Conservation (phyloP, 2,113 vertebrate genomes). For the Camelus bactrianus region DNA sequence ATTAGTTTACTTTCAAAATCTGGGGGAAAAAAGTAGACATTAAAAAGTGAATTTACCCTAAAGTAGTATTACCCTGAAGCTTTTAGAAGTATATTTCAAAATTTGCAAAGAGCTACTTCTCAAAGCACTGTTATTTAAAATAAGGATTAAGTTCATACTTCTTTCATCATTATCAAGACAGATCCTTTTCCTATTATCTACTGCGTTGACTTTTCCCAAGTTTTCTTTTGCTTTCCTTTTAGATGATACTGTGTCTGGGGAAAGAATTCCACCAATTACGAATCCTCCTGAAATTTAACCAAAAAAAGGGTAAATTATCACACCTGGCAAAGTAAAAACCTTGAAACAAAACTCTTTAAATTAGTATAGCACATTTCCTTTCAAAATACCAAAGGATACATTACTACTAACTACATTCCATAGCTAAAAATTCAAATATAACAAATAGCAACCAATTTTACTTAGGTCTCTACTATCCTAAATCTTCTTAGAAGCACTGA, state of each 20-base stretch:
- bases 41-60: conserved; percentile 56
- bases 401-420: not conserved
- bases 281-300: conserved; percentile 83
- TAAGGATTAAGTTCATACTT: conserved; percentile 80
- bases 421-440: conserved; percentile 13
- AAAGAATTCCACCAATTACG: conserved; percentile 80
- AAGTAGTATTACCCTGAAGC: not conserved
- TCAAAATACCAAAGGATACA: conserved; percentile 13
- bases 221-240: conserved; percentile 65
- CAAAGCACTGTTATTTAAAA: conserved; percentile 63
- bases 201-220: conserved; percentile 46
- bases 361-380: conserved; percentile 5
- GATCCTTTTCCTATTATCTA: conserved; percentile 21
- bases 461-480: not conserved
- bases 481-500: not conserved
- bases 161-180: conserved; percentile 38
- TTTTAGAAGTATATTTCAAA: conserved; percentile 64
- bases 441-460: conserved; percentile 1
- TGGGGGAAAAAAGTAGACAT: not conserved
- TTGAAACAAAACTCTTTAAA: conserved; percentile 40
- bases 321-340: not conserved
- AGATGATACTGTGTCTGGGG: conserved; percentile 64
- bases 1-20: not conserved
- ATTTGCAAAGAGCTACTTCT: conserved; percentile 29
- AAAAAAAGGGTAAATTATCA: conserved; percentile 42